Evolutionary conservation across 1,140 invertebrate species (phyloP), one percentile per base, ranked within the genome.

Genomic region (Drosophila kanapiae): DNA sequence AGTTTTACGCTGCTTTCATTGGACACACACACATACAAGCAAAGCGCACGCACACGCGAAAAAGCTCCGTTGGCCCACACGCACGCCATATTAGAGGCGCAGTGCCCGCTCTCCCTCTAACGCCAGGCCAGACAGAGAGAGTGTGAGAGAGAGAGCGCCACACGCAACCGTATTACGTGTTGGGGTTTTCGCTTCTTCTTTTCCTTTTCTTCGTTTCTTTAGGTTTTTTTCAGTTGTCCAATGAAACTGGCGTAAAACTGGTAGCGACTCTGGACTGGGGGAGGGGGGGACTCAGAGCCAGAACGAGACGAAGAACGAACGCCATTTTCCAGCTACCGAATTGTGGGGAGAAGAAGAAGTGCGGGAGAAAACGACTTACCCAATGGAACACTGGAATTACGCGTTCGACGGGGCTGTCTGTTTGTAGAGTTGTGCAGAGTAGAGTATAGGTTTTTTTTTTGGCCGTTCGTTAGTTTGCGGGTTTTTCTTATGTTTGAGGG

Each of bases 181-280:
- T 56, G 65, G 53, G 67, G 70, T 38, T 42, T 54, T 65, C 6
- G 18, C 48, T 54, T 54, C 35, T 53, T 48, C 48, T 68, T 68
- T 67, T 62, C 31, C 31, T 67, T 42, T 37, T 48, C 37, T 64
- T 61, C 23, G 33, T 54, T 54, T 58, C 59, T 47, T 47, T 62
- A 37, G 33, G 47, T 56, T 56, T 49, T 64, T 53, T 62, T 54
- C 48, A 70, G 70, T 78, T 67, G 81, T 67, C 91, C 91, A 92
- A 92, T 92, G 82, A 83, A 78, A 91, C 76, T 65, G 80, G 91
- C 91, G 91, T 92, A 92, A 92, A 90, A 92, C 91, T 86, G 91
- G 91, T 92, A 92, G 91, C 82, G 33, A 33, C 70, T 47, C 70
- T 64, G 81, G 61, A 13, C 49, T 51, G 51, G 57, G 75, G 58